Conservation (phyloP, 2,888 invertebrate species). For the Xestoiulus laeticollis region DNA sequence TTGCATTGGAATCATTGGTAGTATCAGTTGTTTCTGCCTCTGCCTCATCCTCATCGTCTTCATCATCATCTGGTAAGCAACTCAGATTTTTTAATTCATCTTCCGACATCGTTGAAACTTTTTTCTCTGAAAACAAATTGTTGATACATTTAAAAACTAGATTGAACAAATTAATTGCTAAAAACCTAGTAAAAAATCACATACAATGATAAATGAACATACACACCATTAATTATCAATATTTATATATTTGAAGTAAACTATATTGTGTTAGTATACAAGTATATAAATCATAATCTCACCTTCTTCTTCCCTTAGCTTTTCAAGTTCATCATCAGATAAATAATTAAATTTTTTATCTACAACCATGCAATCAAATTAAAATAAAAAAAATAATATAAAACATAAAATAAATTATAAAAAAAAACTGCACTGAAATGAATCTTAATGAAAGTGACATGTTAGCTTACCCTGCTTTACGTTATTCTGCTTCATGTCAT, state of each 20-base stretch:
- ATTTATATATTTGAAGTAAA: background rate
- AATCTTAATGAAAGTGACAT: conserved; percentile 65
- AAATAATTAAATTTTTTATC: conserved; percentile 93
- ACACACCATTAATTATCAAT: too few relatives aligned
- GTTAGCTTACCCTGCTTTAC: conserved; percentile 60
- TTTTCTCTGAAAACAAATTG: conserved; percentile 70
- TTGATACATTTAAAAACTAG: too few relatives aligned
- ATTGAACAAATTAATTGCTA: too few relatives aligned
- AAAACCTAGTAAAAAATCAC: background rate
- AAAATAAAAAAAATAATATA: conserved; percentile 52
- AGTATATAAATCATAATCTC: conserved; percentile 56
- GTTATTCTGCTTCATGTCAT: conserved; percentile 91
- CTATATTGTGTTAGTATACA: background rate
- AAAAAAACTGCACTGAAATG: background rate
- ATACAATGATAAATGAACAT: background rate
- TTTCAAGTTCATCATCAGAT: conserved; percentile 92
- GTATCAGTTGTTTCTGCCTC: background rate
- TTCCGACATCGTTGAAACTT: conserved; percentile 79
- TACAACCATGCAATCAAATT: conserved; percentile 64
- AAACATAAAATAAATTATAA: conserved; percentile 44
- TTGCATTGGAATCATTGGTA: background rate
- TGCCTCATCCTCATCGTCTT: conserved; percentile 63
- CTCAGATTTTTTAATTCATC: conserved; percentile 72
- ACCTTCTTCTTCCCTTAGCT: conserved; percentile 90
- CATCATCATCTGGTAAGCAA: conserved; percentile 69